A percentile compares a stretch with the other conserved stretches of the same genome.
Conservation (phyloP, 1,140 invertebrate species). For the Apocrypta bakeri region DNA sequence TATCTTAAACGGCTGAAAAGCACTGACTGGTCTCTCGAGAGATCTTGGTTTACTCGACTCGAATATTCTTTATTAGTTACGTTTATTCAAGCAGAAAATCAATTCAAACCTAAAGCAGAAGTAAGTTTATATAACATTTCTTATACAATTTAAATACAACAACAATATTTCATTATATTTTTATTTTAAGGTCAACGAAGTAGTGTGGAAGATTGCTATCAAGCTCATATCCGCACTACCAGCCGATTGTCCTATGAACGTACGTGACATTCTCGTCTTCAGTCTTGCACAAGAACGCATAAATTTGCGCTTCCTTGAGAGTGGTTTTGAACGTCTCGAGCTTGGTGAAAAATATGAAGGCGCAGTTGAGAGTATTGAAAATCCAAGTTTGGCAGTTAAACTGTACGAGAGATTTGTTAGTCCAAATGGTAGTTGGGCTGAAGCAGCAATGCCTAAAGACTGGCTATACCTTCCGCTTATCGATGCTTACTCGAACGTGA, state of each 20-base stretch:
- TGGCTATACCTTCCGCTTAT: slow-evolving; percentile 82
- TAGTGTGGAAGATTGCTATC: slow-evolving; percentile 65
- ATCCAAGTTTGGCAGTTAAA: slow-evolving; percentile 38
- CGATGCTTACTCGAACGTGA: slow-evolving; percentile 74
- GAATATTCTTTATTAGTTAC: slow-evolving; percentile 64
- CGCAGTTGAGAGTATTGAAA: neutral
- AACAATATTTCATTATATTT: neutral
- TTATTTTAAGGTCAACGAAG: slow-evolving; percentile 48
- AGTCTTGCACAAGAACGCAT: slow-evolving; percentile 42
- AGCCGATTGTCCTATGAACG: slow-evolving; percentile 55
- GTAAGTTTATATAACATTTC: neutral
- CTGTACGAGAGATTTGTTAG: slow-evolving; percentile 63
- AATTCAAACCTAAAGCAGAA: slow-evolving; percentile 26
- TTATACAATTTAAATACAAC: neutral
- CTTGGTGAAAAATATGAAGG: slow-evolving; percentile 15
- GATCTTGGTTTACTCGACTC: slow-evolving; percentile 67
- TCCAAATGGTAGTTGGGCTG: slow-evolving; percentile 61
- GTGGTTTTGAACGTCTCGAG: slow-evolving; percentile 24
- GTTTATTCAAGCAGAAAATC: slow-evolving; percentile 56
- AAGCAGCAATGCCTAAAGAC: slow-evolving; percentile 77
- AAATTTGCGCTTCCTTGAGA: slow-evolving; percentile 46
- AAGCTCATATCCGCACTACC: slow-evolving; percentile 68
- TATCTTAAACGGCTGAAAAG: slow-evolving; percentile 62
- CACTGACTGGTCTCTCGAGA: slow-evolving; percentile 64
- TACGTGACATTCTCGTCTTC: slow-evolving; percentile 56